phyloP scores from a whole-genome alignment of 2,888 invertebrate species.

The Nomada fucata region DNA sequence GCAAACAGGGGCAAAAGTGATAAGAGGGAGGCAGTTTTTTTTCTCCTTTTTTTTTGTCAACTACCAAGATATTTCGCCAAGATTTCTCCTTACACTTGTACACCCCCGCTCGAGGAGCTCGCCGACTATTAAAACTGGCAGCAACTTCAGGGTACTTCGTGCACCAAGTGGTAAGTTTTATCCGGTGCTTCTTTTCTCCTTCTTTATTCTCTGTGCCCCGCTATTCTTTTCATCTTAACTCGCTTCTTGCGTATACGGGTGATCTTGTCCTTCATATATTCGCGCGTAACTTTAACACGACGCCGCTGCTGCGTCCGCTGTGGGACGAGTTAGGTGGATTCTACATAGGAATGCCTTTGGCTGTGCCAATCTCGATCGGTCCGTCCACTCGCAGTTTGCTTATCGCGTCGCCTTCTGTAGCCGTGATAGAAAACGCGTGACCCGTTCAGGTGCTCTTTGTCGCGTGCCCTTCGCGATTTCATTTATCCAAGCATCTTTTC shows the following conservation, averaged over 20 bases:
- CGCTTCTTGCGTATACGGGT: slow-evolving; percentile 16
- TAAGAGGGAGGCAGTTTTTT: slow-evolving; percentile 32
- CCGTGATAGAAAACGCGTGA: slow-evolving; percentile 16
- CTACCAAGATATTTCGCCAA: slow-evolving; percentile 49
- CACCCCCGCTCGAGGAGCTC: slow-evolving; percentile 23
- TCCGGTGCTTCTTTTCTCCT: slow-evolving; percentile 1
- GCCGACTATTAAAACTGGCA: slow-evolving; percentile 69
- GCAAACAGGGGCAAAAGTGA: slow-evolving; percentile 54
- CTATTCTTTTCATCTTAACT: neutral
- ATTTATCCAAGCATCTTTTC: slow-evolving; percentile 7
- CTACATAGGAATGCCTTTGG: slow-evolving; percentile 66
- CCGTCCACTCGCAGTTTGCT: slow-evolving; percentile 27
- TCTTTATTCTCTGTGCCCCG: neutral
- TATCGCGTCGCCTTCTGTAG: slow-evolving; percentile 6
- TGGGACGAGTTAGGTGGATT: slow-evolving; percentile 35
- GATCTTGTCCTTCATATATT: slow-evolving; percentile 24
- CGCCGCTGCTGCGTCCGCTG: neutral
- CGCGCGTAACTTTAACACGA: slow-evolving; percentile 22
- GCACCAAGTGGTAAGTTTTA: slow-evolving; percentile 66
- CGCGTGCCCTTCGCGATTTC: neutral
- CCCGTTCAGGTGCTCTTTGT: slow-evolving; percentile 14
- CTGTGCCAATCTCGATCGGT: slow-evolving; percentile 59
- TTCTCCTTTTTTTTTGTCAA: slow-evolving; percentile 15
- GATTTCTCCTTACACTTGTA: slow-evolving; percentile 17
- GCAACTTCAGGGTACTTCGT: slow-evolving; percentile 55